A percentile compares a stretch with the other conserved stretches of the same genome.
Conservation (phyloP, 2,888 invertebrate genomes). For the Arge pagana region DNA sequence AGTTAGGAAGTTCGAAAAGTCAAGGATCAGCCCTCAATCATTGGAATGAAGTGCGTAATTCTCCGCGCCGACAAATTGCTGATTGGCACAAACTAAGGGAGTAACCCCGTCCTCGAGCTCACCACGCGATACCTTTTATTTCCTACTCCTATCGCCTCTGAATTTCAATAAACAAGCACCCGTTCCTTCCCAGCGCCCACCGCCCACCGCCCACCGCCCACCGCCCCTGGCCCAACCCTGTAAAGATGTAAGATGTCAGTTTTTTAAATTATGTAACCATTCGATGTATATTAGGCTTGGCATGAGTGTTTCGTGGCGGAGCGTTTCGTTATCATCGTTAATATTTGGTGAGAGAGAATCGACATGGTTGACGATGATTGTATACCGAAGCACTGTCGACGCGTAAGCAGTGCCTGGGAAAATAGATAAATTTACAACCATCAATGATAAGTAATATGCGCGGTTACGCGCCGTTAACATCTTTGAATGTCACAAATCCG, state of each 20-base stretch:
- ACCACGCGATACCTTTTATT: conserved; percentile 25
- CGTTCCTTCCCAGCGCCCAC: conserved; percentile 23
- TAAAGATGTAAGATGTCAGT: conserved; percentile 34
- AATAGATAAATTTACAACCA: no score
- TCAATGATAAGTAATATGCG: no score
- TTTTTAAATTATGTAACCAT: conserved; percentile 48
- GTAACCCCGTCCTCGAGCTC: conserved; percentile 59
- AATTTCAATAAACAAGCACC: conserved; percentile 27
- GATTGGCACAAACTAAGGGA: conserved; percentile 99
- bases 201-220: conserved; percentile 28
- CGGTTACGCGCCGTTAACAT: no score
- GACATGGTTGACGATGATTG: no score
- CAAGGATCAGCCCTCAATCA: conserved; percentile 86
- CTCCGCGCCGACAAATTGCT: conserved; percentile 96
- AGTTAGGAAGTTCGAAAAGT: conserved; percentile 83
- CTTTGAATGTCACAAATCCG: no score
- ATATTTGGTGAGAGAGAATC: background rate
- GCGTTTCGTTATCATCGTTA: conserved; percentile 3
- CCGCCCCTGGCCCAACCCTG: conserved; percentile 4
- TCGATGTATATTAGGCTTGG: conserved; percentile 46
- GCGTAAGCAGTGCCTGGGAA: no score
- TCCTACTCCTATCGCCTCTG: conserved; percentile 23
- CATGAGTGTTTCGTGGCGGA: conserved; percentile 25
- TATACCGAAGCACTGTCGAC: no score
- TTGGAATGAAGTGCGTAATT: conserved; percentile 97